phyloP scores from a whole-genome alignment of 2,888 invertebrate genomes.

The Epiblema foenella region DNA sequence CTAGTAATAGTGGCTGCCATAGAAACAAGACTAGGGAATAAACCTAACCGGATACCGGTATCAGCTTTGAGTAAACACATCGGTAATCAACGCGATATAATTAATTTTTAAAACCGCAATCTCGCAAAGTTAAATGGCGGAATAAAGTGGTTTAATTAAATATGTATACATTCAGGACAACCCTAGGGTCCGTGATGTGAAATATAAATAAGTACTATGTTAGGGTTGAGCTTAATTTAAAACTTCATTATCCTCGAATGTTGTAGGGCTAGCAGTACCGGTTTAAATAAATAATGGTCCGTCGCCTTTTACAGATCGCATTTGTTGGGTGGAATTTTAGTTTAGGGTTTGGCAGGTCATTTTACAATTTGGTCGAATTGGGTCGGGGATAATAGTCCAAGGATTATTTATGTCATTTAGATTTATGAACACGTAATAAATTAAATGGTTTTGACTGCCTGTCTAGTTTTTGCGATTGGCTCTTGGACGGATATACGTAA shows the following conservation, averaged over 20 bases:
- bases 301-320: slow-evolving; percentile 30
- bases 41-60: background rate
- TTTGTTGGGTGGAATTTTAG: background rate
- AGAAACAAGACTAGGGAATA: background rate
- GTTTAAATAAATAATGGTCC: slow-evolving; percentile 35
- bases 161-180: slow-evolving; percentile 33
- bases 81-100: slow-evolving; percentile 32
- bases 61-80: background rate
- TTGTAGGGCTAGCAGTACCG: slow-evolving; percentile 29
- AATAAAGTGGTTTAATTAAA: slow-evolving; percentile 42
- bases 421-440: too few relatives aligned
- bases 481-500: too few relatives aligned
- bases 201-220: slow-evolving; percentile 45
- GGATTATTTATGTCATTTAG: background rate
- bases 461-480: too few relatives aligned
- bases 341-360: slow-evolving; percentile 4
- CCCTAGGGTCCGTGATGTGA: slow-evolving; percentile 39
- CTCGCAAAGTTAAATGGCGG: slow-evolving; percentile 40
- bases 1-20: background rate
- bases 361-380: background rate
- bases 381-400: background rate
- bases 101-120: slow-evolving; percentile 43
- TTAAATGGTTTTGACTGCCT: too few relatives aligned
- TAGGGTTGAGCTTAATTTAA: slow-evolving; percentile 42
- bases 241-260: slow-evolving; percentile 42